Base-by-base conservation (phyloP, 2,888 invertebrate species). In the Platerodrilus igneus region DNA sequence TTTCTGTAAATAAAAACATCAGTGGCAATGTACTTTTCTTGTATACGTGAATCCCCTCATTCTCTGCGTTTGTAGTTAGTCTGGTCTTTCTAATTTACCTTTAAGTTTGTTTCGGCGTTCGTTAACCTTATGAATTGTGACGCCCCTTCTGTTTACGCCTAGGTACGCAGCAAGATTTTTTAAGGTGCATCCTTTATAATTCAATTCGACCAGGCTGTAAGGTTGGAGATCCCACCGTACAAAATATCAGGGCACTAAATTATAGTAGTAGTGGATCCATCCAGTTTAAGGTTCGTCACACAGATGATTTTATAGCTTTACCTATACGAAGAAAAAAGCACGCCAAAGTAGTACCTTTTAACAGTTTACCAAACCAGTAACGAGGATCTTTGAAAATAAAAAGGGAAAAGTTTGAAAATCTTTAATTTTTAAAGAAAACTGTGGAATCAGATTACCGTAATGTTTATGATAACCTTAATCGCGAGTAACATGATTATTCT, bases 381-480 rank as follows among this genome's bases (percentile, higher is more conserved):
- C n/a, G n/a, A n/a, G n/a, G n/a, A n/a, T n/a, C n/a, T n/a, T n/a
- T 25, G 13, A 25, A 25, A 25, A 25, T 25, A 13, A 11, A 25
- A 11, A 7, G 13, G 7, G 25, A 25, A 25, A 25, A 25, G 13
- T 25, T 9, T 25, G 10, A 11, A 6, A n/a, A 25, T 25, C 25
- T 25, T 10, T 14, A 25, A 10, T 25, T 25, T 7, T 14, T 10
- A 10, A 25, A 25, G 13, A 9, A 25, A 7, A 7, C 25, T 11
- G 13, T 13, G 13, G 25, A 25, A 25, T 14, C 10, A 25, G 13
- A 25, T 8, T 25, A 3, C 13, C 25, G 13, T 11, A 8, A 11
- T 25, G 10, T 25, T 10, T 25, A 25, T 25, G 25, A 25, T 13
- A 11, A 9, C 13, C 25, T 25, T 25, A 11, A 25, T 7, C 13